phyloP scores from a whole-genome alignment of 2,888 invertebrate species.

The Suillia variegata region DNA sequence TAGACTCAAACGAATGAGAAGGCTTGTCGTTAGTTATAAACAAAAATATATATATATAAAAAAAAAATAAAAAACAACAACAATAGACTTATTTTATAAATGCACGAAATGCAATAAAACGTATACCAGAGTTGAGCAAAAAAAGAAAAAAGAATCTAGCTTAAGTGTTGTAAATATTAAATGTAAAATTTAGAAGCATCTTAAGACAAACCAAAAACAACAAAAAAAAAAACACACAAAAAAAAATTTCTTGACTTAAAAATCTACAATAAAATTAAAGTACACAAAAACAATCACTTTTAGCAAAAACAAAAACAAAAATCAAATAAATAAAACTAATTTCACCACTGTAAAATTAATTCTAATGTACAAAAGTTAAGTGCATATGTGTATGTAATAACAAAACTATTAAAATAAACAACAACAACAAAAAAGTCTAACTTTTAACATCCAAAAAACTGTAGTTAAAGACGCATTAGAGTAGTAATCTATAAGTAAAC shows the following conservation, averaged over 20 bases:
- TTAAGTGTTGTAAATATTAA: neutral
- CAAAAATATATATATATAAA: too few relatives aligned
- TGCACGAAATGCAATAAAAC: neutral
- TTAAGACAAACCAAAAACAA: too few relatives aligned
- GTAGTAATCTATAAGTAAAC: too few relatives aligned
- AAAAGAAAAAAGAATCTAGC: too few relatives aligned
- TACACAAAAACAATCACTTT: neutral
- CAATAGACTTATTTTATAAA: neutral
- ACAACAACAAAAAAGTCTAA: too few relatives aligned
- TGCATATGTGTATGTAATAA: too few relatives aligned
- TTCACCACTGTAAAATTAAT: constrained; percentile 9
- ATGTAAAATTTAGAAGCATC: constrained; percentile 9
- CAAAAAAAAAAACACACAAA: neutral
- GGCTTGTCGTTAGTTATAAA: too few relatives aligned
- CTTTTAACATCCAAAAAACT: too few relatives aligned
- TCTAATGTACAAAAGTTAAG: neutral
- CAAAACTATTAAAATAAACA: too few relatives aligned
- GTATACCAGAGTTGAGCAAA: neutral
- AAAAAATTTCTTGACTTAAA: constrained; percentile 10
- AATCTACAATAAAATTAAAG: constrained; percentile 5
- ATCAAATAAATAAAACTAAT: neutral
- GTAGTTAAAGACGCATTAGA: too few relatives aligned
- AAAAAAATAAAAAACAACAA: neutral
- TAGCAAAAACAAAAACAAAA: constrained; percentile 11
- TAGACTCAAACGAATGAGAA: too few relatives aligned